Conservation (phyloP, 2,113 vertebrate species). For the Capreolus pygargus region DNA sequence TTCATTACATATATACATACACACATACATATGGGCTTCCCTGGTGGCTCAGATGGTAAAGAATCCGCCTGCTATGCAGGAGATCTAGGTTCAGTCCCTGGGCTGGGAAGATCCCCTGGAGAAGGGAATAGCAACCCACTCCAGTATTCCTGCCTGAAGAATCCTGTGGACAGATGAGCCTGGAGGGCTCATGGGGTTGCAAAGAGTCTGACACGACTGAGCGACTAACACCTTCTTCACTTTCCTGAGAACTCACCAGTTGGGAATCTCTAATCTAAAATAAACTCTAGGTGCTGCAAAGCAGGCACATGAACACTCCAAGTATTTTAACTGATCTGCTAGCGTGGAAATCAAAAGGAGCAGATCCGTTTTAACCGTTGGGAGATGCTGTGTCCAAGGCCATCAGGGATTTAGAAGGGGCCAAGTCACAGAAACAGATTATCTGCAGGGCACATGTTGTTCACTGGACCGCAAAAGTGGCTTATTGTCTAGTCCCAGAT, state of each 20-base stretch:
- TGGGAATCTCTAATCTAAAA: neutral
- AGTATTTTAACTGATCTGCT: neutral
- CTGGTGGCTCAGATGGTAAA: neutral
- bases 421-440: neutral
- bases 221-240: neutral
- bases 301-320: neutral
- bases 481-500: neutral
- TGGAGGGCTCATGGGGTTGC: neutral
- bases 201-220: neutral
- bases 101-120: neutral
- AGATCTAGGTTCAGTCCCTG: neutral
- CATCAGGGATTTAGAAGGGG: neutral
- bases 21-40: neutral
- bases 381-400: neutral
- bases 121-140: neutral
- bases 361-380: neutral
- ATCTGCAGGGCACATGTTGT: fast-evolving
- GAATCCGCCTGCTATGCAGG: neutral
- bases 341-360: neutral
- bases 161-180: neutral
- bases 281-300: neutral
- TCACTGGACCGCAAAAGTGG: neutral
- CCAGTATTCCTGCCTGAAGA: neutral
- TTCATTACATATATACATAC: neutral
- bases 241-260: neutral